These are phyloP conservation scores for Spodoptera picta DNA, from an alignment of 2,888 invertebrate genomes.

Conservation along the genomic window DNA sequence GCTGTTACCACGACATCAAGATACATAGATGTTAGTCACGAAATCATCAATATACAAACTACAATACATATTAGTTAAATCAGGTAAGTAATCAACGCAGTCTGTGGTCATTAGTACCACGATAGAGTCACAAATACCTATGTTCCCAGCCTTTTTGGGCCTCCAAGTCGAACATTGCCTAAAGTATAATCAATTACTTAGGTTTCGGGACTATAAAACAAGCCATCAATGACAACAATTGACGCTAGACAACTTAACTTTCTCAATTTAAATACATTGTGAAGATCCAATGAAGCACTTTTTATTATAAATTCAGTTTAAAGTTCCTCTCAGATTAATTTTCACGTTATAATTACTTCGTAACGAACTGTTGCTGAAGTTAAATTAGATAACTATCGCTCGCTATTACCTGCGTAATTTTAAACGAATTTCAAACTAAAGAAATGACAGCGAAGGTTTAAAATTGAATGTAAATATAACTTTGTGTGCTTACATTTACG, in stretches of 20 bases:
- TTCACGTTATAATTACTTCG: conserved; percentile 25
- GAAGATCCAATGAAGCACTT: background rate
- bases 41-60: too few relatives aligned
- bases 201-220: background rate
- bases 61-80: too few relatives aligned
- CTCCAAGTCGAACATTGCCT: too few relatives aligned
- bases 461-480: background rate
- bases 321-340: conserved; percentile 22
- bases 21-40: too few relatives aligned
- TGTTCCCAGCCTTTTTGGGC: too few relatives aligned
- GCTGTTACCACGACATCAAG: too few relatives aligned
- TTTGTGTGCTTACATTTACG: background rate
- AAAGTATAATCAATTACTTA: too few relatives aligned
- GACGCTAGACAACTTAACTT: too few relatives aligned
- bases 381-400: conserved; percentile 21
- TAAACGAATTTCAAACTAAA: conserved; percentile 14
- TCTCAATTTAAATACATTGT: background rate
- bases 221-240: background rate
- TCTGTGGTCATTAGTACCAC: too few relatives aligned
- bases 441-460: conserved; percentile 6
- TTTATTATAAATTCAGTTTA: conserved; percentile 15
- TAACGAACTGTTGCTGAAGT: conserved; percentile 22
- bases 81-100: too few relatives aligned
- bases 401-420: conserved; percentile 7
- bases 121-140: too few relatives aligned